Evolutionary conservation across 2,797 vertebrate genomes (phyloP).

Genomic region (Chelon auratus): DNA sequence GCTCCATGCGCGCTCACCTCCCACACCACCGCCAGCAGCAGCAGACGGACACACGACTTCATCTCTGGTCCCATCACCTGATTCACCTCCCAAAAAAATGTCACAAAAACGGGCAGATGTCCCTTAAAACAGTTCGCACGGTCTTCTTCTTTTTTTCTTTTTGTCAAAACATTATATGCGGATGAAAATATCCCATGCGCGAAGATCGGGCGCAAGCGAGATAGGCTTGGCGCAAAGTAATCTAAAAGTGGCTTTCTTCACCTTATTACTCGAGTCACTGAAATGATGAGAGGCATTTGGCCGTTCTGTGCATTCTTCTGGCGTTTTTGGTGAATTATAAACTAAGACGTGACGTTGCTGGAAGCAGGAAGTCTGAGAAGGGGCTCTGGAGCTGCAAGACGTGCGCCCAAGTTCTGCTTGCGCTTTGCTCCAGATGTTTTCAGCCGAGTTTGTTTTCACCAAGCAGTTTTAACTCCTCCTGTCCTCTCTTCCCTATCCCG

Average conservation of each 20-base stretch:
- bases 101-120: slow-evolving; percentile 8
- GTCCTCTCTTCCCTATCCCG: slow-evolving; percentile 44
- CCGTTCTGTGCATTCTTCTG: slow-evolving; percentile 57
- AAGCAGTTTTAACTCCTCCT: slow-evolving; percentile 42
- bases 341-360: slow-evolving; percentile 16
- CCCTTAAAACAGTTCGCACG: slow-evolving; percentile 9
- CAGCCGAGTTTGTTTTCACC: slow-evolving; percentile 54
- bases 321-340: background rate
- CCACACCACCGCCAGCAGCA: slow-evolving; percentile 76
- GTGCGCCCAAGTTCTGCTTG: slow-evolving; percentile 47
- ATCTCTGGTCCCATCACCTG: slow-evolving; percentile 75
- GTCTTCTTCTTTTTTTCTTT: slow-evolving; percentile 28
- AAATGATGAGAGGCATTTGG: slow-evolving; percentile 29
- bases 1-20: slow-evolving; percentile 72
- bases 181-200: slow-evolving; percentile 8
- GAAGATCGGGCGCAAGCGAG: slow-evolving; percentile 1
- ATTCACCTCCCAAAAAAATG: slow-evolving; percentile 23
- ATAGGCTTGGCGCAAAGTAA: background rate
- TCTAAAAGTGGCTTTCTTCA: background rate
- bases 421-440: slow-evolving; percentile 60
- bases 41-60: slow-evolving; percentile 65
- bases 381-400: slow-evolving; percentile 11
- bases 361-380: slow-evolving; percentile 40
- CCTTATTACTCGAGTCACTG: slow-evolving; percentile 13
- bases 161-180: slow-evolving; percentile 79